Conservation (phyloP, 2,113 vertebrate species). For the Esox niger region DNA sequence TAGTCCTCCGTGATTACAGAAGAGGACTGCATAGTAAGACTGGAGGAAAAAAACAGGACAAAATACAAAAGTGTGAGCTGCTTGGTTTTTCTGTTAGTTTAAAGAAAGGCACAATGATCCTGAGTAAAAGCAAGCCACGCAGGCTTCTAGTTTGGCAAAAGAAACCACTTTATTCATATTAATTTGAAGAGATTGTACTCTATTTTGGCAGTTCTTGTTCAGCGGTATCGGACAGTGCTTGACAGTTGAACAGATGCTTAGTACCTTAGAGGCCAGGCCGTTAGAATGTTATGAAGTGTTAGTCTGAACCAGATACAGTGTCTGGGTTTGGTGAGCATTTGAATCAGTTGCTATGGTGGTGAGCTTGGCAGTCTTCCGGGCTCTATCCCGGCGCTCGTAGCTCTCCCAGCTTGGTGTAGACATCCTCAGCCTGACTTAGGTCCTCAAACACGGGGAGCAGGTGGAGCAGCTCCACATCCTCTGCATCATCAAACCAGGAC, state of each 20-base stretch:
- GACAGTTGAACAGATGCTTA: conserved; percentile 11
- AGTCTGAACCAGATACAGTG: neutral
- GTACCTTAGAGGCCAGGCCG: neutral
- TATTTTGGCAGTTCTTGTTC: conserved; percentile 39
- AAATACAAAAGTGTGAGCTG: conserved; percentile 18
- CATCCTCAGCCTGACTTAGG: conserved; percentile 79
- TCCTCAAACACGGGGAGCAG: conserved; percentile 87
- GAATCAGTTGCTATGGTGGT: neutral
- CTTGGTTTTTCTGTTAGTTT: conserved; percentile 22
- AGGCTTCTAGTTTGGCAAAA: conserved; percentile 64
- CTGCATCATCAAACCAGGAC: conserved; percentile 91
- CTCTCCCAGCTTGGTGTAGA: conserved; percentile 82
- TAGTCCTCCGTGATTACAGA: conserved; percentile 19
- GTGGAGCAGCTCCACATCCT: conserved; percentile 84
- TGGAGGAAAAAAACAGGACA: conserved; percentile 64
- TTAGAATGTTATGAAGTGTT: neutral
- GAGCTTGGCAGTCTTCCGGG: neutral
- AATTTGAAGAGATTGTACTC: conserved; percentile 40
- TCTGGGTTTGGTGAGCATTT: neutral
- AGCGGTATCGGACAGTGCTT: conserved; percentile 33
- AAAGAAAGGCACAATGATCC: conserved; percentile 59
- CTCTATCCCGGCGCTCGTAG: conserved; percentile 72
- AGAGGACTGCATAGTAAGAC: conserved; percentile 61
- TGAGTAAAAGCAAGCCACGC: conserved; percentile 56
- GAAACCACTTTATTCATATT: conserved; percentile 40